These are phyloP conservation scores for Erebia aethiops DNA, from an alignment of 2,888 invertebrate species.

Conservation along the genomic window DNA sequence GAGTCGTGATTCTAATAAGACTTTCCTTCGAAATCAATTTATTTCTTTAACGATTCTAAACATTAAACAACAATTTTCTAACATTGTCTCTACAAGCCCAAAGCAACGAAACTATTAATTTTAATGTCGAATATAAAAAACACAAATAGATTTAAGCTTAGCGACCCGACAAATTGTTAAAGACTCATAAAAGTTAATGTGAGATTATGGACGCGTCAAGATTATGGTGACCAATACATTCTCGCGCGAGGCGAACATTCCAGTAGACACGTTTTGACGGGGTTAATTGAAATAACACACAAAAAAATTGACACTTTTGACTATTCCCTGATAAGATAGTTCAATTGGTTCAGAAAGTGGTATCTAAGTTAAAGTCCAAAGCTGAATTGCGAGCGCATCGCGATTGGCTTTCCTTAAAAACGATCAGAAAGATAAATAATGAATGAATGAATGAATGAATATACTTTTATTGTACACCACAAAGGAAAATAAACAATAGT, in stretches of 20 bases:
- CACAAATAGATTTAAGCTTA: slow-evolving; percentile 28
- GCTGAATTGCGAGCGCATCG: too few relatives aligned
- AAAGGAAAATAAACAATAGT: too few relatives aligned
- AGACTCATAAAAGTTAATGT: slow-evolving; percentile 31
- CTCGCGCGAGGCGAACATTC: slow-evolving; percentile 7
- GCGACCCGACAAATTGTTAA: slow-evolving; percentile 34
- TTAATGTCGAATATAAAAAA: slow-evolving; percentile 22
- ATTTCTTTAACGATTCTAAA: background rate
- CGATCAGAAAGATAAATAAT: too few relatives aligned
- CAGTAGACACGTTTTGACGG: background rate
- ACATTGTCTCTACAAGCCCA: slow-evolving; percentile 8
- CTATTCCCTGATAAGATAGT: background rate
- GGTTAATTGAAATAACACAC: background rate
- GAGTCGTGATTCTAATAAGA: background rate
- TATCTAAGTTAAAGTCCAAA: too few relatives aligned
- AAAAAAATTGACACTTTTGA: too few relatives aligned
- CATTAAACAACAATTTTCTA: slow-evolving; percentile 3
- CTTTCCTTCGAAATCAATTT: slow-evolving; percentile 16
- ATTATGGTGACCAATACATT: slow-evolving; percentile 20
- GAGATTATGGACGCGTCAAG: slow-evolving; percentile 24
- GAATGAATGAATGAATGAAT: too few relatives aligned
- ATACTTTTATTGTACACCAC: too few relatives aligned
- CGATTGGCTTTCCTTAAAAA: too few relatives aligned
- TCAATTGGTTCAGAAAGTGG: too few relatives aligned
- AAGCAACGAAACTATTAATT: slow-evolving; percentile 27